Evolutionary conservation across 1,140 invertebrate genomes (phyloP).

Genomic region (Drosophila ohnishii): DNA sequence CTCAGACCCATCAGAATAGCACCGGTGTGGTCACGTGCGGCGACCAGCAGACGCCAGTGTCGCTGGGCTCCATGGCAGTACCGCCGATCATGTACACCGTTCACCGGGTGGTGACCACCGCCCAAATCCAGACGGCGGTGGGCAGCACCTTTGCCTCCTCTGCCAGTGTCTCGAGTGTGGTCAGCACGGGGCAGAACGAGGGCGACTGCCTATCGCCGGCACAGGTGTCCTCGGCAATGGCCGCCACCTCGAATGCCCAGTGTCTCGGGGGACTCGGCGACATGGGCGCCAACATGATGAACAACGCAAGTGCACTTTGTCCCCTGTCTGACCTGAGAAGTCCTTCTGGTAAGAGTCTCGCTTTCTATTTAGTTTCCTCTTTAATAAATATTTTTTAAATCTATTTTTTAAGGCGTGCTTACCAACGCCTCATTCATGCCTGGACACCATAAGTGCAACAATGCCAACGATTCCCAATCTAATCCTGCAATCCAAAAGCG

Average conservation of each 20-base stretch:
- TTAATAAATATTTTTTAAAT: neutral
- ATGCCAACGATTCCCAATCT: constrained; percentile 48
- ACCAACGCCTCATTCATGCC: constrained; percentile 60
- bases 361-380: neutral
- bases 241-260: constrained; percentile 47
- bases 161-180: constrained; percentile 80
- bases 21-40: constrained; percentile 51
- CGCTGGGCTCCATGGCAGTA: constrained; percentile 58
- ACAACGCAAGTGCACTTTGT: constrained; percentile 53
- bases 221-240: constrained; percentile 59
- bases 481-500: constrained; percentile 58
- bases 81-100: constrained; percentile 82
- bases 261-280: constrained; percentile 56
- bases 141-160: constrained; percentile 80
- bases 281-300: constrained; percentile 64
- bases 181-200: constrained; percentile 72
- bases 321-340: constrained; percentile 51
- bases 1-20: constrained; percentile 64
- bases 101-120: constrained; percentile 80
- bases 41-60: constrained; percentile 59
- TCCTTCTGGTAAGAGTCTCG: constrained; percentile 54
- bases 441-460: constrained; percentile 61
- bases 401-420: constrained; percentile 50
- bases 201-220: constrained; percentile 62
- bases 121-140: constrained; percentile 80